phyloP scores from a whole-genome alignment of 1,140 invertebrate species.

The Galleria mellonella region DNA sequence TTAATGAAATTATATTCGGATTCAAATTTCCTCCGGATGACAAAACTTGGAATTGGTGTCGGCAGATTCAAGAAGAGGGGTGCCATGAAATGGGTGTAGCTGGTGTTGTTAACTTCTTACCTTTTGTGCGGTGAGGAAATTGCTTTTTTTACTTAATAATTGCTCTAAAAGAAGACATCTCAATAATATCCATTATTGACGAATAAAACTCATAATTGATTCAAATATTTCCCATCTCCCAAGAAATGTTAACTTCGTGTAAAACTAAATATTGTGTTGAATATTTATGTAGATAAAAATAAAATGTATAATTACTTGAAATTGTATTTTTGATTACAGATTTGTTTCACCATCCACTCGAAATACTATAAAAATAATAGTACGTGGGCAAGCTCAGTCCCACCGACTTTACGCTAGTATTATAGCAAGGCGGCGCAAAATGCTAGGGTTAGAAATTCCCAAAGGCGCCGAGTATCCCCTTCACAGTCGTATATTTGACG shows the following conservation, averaged over 20 bases:
- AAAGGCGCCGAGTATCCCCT: conserved; percentile 30
- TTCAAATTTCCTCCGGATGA: conserved; percentile 80
- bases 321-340: conserved; percentile 27
- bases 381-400: conserved; percentile 81
- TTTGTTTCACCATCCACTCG: conserved; percentile 49
- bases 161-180: too few relatives aligned
- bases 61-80: conserved; percentile 85
- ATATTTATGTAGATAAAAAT: not conserved
- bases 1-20: conserved; percentile 87
- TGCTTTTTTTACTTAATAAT: too few relatives aligned
- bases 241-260: not conserved
- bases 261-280: not conserved
- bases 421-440: conserved; percentile 74
- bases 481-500: conserved; percentile 43
- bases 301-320: too few relatives aligned
- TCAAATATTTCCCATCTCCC: too few relatives aligned
- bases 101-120: conserved; percentile 87
- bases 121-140: conserved; percentile 80
- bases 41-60: conserved; percentile 83
- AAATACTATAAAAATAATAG: conserved; percentile 53
- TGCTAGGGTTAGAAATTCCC: conserved; percentile 38
- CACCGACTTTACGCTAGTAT: conserved; percentile 83
- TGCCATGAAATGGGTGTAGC: conserved; percentile 86
- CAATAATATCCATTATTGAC: too few relatives aligned
- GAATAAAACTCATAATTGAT: too few relatives aligned